A percentile compares a stretch with the other conserved stretches of the same genome.
Conservation (phyloP, 2,797 vertebrate genomes). For the Myotis myotis region DNA sequence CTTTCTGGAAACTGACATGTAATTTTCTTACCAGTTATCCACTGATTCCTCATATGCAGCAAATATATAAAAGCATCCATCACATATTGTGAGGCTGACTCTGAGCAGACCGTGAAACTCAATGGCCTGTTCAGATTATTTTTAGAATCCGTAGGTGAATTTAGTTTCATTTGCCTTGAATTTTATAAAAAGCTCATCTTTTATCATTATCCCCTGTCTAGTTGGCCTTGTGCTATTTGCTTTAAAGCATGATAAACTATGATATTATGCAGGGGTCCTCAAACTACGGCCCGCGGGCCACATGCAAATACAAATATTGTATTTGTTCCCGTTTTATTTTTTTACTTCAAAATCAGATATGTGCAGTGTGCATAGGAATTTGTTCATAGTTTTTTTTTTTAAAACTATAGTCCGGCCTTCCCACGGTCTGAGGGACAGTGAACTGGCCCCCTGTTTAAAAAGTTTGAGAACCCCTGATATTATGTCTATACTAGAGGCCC, state of each 20-base stretch:
- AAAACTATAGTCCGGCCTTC: no score
- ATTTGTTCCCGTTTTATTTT: no score
- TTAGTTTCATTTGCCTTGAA: constrained; percentile 43
- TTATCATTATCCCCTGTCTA: constrained; percentile 12
- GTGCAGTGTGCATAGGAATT: no score
- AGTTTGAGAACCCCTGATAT: background rate
- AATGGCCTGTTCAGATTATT: constrained; percentile 39
- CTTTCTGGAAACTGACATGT: constrained; percentile 65
- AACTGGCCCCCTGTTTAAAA: no score
- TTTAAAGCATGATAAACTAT: constrained; percentile 31
- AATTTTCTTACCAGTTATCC: constrained; percentile 69
- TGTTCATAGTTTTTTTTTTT: no score
- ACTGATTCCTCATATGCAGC: constrained; percentile 56
- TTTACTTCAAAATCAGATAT: no score
- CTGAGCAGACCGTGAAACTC: constrained; percentile 42
- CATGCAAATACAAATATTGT: no score
- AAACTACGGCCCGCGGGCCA: no score
- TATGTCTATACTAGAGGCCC: background rate
- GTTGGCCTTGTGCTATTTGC: background rate
- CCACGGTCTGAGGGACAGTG: no score
- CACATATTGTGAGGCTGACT: constrained; percentile 13
- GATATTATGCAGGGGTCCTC: background rate
- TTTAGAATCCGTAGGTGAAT: constrained; percentile 39
- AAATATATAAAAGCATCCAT: constrained; percentile 60
- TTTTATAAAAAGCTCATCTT: constrained; percentile 53